These are phyloP conservation scores for Hormiphora californensis DNA, from an alignment of 37 sponge, comb jelly and placozoan genomes.

Conservation along the genomic window DNA sequence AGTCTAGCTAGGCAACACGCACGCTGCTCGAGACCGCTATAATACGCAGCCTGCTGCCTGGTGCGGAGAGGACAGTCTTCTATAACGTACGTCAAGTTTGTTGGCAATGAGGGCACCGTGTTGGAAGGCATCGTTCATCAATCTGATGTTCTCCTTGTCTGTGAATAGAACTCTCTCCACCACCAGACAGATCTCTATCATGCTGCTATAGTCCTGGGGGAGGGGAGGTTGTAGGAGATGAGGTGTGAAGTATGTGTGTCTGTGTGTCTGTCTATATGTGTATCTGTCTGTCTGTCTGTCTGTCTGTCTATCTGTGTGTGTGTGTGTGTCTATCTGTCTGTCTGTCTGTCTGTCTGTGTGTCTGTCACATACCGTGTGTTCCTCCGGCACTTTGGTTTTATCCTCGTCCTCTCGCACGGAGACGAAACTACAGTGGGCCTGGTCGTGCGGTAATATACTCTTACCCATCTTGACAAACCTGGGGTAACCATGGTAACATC, in stretches of 20 bases:
- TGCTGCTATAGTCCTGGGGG: background rate
- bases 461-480: conserved; percentile 46
- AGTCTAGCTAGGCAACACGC: too few species aligned
- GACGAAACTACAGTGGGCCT: background rate
- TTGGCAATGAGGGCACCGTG: conserved; percentile 18
- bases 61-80: too few species aligned
- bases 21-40: too few species aligned
- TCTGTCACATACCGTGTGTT: background rate
- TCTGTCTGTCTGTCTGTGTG: too few species aligned
- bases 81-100: too few species aligned
- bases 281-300: too few species aligned
- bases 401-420: background rate
- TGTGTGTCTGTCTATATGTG: too few species aligned
- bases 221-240: background rate
- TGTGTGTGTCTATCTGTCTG: too few species aligned
- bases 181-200: background rate
- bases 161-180: conserved; percentile 45
- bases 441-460: conserved; percentile 8
- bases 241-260: background rate
- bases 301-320: too few species aligned
- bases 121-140: conserved; percentile 37
- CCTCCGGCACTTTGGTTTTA: background rate
- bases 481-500: too few species aligned
- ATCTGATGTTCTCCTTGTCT: background rate
- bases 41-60: too few species aligned